Conservation (phyloP, 1,140 invertebrate species). For the Orchesella cincta region DNA sequence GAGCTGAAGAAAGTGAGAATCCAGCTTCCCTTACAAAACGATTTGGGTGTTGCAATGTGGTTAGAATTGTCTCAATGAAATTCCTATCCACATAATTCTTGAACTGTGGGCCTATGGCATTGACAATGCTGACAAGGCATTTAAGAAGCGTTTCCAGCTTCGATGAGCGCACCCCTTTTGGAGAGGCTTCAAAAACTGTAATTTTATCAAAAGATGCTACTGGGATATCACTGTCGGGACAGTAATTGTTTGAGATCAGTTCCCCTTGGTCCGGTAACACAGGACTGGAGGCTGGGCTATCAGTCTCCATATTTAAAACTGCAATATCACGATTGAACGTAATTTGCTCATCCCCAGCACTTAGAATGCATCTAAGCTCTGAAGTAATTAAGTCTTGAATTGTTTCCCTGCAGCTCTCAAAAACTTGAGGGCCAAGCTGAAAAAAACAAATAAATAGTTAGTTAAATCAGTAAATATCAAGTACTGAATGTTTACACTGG, state of each 20-base stretch:
- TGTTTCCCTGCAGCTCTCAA: slow-evolving; percentile 54
- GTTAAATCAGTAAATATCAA: too few species aligned
- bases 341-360: background rate
- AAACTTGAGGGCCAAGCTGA: slow-evolving; percentile 56
- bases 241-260: too few species aligned
- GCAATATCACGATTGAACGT: too few species aligned
- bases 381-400: slow-evolving; percentile 38
- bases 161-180: slow-evolving; percentile 60
- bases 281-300: too few species aligned
- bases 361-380: background rate
- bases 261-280: too few species aligned
- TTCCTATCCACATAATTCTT: slow-evolving; percentile 58
- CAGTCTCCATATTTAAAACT: background rate
- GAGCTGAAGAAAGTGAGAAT: slow-evolving; percentile 60
- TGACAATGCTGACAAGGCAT: slow-evolving; percentile 61
- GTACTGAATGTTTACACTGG: too few species aligned
- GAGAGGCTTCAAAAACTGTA: slow-evolving; percentile 16
- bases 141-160: slow-evolving; percentile 64
- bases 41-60: slow-evolving; percentile 60
- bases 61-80: slow-evolving; percentile 60
- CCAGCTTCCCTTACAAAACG: slow-evolving; percentile 64
- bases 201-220: slow-evolving; percentile 29
- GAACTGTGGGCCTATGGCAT: slow-evolving; percentile 59
- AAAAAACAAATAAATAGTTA: too few species aligned
- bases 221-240: background rate